Evolutionary conservation across 1,140 invertebrate species (phyloP), one percentile per base, ranked within the genome.

Genomic region (Kradibia gibbosae): DNA sequence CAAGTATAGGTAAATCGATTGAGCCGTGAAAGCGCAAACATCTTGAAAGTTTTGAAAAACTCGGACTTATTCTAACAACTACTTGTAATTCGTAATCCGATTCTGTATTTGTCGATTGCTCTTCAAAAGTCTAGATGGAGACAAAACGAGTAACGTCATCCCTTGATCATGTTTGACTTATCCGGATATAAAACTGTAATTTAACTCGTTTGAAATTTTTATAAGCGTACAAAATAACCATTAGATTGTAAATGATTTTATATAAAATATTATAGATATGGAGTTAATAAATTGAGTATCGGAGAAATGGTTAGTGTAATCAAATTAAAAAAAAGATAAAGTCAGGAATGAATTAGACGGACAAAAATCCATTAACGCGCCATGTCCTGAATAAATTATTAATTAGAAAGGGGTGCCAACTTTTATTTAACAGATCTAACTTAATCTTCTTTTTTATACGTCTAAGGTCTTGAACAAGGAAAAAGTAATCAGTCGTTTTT

Each of bases 361-460:
- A 76, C 80, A 39, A 83, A 28, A 3, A 28, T 31, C 48, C 22
- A 60, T 34, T 3, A 0, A 70, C 67, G 82, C 3, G 86, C 84
- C 87, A 83, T 13, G 86, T 84, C 87, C 86, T 86, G 85, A 88
- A 88, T 87, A 88, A 88, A 88, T 88, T 87, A 88, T 85, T 82
- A 85, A 87, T 88, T 86, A 87, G 86, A 84, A 80, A 13, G 20
- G 83, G 13, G 36, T 17, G 25, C 7, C 25, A 28, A 25, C 28
- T 65, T 13, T 31, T 60, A 17, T 2, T 57, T 1, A 25, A 70
- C 20, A n/a, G 17, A 25, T 13, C 71, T 72, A 83, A 86, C 84
- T 87, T 85, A 84, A 85, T 78, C 77, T 67, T 48, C 34, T 50
- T n/a, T n/a, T 5, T n/a, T 55, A 8, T 60, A 60, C 55, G 11